Conservation (phyloP, 2,797 vertebrate genomes). For the Pterois miles region DNA sequence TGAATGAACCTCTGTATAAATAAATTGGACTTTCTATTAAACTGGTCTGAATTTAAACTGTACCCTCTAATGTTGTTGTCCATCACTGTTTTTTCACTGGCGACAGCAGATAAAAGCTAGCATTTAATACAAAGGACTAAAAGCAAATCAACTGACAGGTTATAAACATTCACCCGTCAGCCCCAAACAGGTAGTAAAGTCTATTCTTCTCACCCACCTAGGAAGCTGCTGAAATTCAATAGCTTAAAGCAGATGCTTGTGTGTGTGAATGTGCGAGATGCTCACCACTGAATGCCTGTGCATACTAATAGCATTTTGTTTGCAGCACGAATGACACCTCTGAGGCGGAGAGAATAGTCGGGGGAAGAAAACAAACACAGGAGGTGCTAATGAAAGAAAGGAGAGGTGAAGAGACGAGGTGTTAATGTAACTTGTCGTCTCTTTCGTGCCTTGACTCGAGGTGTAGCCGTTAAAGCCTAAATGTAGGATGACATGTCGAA, state of each 20-base stretch:
- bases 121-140: constrained; percentile 21
- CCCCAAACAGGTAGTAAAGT: constrained; percentile 14
- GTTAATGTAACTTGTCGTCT: constrained; percentile 47
- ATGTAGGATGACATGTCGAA: constrained; percentile 9
- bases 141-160: constrained; percentile 5
- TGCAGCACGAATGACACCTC: constrained; percentile 67
- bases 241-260: constrained; percentile 43
- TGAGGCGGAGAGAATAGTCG: constrained; percentile 51
- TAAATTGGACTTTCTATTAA: not conserved
- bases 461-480: constrained; percentile 40
- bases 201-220: constrained; percentile 38
- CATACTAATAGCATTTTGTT: constrained; percentile 69
- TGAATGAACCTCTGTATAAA: not conserved
- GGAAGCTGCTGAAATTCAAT: constrained; percentile 43
- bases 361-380: constrained; percentile 56
- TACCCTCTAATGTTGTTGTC: not conserved
- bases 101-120: constrained; percentile 16
- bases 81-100: not conserved
- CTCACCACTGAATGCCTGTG: constrained; percentile 48
- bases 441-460: constrained; percentile 35
- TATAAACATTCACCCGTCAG: constrained; percentile 20
- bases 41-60: constrained; percentile 6
- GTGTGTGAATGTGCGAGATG: constrained; percentile 9
- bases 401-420: constrained; percentile 49
- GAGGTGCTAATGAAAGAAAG: constrained; percentile 67